phyloP scores from a whole-genome alignment of 2,888 invertebrate genomes.

The Leptinotarsa rubiginosa region DNA sequence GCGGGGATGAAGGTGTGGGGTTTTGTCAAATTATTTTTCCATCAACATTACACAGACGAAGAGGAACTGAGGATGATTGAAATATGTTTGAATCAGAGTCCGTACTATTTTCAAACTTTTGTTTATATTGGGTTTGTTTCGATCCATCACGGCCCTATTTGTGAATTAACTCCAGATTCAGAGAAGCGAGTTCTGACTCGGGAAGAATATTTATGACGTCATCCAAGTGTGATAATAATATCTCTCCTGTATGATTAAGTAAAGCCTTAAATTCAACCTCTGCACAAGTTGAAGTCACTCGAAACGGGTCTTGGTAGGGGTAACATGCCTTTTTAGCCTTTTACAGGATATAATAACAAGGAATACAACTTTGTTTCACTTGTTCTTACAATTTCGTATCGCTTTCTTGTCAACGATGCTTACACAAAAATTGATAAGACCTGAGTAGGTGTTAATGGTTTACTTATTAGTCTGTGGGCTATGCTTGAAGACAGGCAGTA shows the following conservation, averaged over 20 bases:
- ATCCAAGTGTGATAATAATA: neutral
- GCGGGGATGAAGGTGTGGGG: neutral
- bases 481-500: too few relatives aligned
- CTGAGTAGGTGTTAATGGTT: too few relatives aligned
- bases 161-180: too few relatives aligned
- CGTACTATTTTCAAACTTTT: too few relatives aligned
- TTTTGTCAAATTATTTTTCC: neutral
- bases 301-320: neutral
- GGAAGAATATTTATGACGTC: neutral
- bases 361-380: neutral
- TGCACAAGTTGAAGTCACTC: neutral
- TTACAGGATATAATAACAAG: neutral
- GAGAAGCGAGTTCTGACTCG: neutral
- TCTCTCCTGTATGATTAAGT: neutral
- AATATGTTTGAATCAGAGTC: too few relatives aligned
- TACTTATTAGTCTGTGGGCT: too few relatives aligned
- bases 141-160: too few relatives aligned
- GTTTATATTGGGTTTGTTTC: neutral
- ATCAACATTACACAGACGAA: too few relatives aligned
- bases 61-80: too few relatives aligned
- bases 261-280: neutral
- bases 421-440: too few relatives aligned
- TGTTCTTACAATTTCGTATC: too few relatives aligned
- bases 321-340: neutral
- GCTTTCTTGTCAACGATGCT: too few relatives aligned